Evolutionary conservation across 53 echinoderm and acorn worm genomes (phyloP).

Genomic region (Astropecten irregularis): DNA sequence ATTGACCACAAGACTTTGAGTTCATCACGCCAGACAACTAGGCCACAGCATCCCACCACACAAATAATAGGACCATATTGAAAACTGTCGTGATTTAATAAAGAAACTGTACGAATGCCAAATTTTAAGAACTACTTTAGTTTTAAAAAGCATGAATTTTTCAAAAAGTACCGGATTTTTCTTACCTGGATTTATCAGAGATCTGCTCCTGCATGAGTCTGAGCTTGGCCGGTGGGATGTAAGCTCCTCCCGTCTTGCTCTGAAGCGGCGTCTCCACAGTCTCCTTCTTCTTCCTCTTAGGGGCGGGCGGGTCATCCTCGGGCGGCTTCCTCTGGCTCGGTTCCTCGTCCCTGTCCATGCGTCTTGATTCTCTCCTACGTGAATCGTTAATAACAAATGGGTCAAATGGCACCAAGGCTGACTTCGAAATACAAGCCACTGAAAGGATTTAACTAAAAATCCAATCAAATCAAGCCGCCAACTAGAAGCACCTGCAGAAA

Average conservation of each 20-base stretch:
- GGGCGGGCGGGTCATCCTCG: slow-evolving; percentile 64
- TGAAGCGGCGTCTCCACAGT: slow-evolving; percentile 60
- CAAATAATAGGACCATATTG: no score
- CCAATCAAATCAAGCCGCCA: no score
- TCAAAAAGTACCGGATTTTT: no score
- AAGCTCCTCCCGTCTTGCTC: slow-evolving; percentile 91
- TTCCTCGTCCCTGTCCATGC: not conserved
- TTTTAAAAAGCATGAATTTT: no score
- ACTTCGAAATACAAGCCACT: no score
- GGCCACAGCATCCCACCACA: no score
- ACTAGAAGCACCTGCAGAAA: no score
- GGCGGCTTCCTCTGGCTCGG: not conserved
- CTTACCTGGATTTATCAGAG: slow-evolving; percentile 93
- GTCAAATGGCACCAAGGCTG: not conserved
- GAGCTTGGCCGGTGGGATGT: slow-evolving; percentile 96
- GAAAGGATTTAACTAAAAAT: no score
- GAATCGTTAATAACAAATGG: not conserved
- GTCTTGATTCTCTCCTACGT: slow-evolving; percentile 16
- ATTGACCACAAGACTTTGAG: no score
- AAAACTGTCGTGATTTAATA: no score
- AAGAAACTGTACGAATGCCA: not conserved
- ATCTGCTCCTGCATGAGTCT: slow-evolving; percentile 88
- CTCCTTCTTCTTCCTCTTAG: slow-evolving; percentile 65
- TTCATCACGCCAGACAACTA: no score
- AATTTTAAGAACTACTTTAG: no score